Conservation (phyloP, 1,140 invertebrate species). For the Alviniconcha marisindica region DNA sequence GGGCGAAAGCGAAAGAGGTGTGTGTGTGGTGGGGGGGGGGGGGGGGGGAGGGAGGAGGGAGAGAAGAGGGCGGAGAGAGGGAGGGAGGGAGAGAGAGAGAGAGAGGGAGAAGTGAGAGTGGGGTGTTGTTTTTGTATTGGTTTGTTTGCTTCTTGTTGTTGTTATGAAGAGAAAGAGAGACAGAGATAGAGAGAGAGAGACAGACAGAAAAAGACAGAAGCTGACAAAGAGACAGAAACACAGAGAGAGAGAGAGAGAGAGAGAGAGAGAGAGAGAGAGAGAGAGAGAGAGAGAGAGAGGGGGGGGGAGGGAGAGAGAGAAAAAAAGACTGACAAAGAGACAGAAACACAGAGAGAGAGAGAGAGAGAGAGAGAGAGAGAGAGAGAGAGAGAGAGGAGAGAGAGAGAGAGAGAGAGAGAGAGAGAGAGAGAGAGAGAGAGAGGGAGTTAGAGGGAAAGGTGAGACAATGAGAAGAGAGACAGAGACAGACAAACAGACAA, state of each 20-base stretch:
- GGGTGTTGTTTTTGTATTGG: too few relatives aligned
- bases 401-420: too few relatives aligned
- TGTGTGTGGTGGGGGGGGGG: neutral
- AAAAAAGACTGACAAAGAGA: neutral
- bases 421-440: neutral
- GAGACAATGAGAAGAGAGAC: neutral
- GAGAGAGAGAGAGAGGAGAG: neutral
- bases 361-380: neutral
- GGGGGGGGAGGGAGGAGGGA: neutral
- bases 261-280: neutral
- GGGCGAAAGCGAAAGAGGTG: neutral
- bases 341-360: neutral
- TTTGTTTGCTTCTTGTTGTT: too few relatives aligned
- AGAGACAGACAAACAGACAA: neutral
- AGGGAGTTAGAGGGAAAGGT: neutral
- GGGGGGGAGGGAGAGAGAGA: slow-evolving; percentile 5
- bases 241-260: neutral
- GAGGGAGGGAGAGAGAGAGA: neutral
- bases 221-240: neutral
- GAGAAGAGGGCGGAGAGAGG: neutral
- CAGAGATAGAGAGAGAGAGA: slow-evolving; percentile 2
- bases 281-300: neutral
- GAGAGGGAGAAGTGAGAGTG: slow-evolving; percentile 1
- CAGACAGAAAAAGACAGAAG: neutral
- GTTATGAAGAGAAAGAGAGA: slow-evolving; percentile 4